A percentile compares a stretch with the other conserved stretches of the same genome.
These are phyloP conservation scores for Uloborus plumipes DNA, from an alignment of 2,888 invertebrate species.

Conservation along the genomic window DNA sequence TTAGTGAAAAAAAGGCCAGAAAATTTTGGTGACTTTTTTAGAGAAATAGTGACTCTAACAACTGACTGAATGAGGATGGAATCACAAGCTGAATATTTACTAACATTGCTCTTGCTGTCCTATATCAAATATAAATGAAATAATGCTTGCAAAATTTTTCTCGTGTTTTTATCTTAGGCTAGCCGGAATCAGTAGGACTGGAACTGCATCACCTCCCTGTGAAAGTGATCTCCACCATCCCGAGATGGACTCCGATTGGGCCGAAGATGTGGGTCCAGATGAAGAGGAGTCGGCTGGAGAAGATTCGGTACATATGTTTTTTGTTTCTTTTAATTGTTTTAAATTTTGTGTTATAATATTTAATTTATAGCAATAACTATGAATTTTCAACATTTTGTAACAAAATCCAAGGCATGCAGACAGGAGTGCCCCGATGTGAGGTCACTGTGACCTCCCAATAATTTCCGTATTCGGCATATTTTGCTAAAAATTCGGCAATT, in stretches of 20 bases:
- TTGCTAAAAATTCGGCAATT: too few species aligned
- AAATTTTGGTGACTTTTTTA: too few species aligned
- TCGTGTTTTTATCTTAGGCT: slow-evolving; percentile 8
- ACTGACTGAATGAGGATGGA: too few species aligned
- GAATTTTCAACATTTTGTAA: neutral
- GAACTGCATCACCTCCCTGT: slow-evolving; percentile 68
- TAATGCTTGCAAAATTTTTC: too few species aligned
- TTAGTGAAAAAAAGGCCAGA: too few species aligned
- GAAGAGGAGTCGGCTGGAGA: slow-evolving; percentile 94
- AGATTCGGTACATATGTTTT: slow-evolving; percentile 78
- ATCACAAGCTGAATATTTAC: too few species aligned
- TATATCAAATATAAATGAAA: too few species aligned
- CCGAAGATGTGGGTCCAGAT: slow-evolving; percentile 86
- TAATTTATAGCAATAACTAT: neutral
- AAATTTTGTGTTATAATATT: neutral
- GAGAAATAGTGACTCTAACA: too few species aligned
- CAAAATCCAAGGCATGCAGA: neutral
- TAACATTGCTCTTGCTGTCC: too few species aligned
- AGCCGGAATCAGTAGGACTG: slow-evolving; percentile 59
- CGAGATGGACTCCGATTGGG: slow-evolving; percentile 83
- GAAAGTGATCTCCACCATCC: slow-evolving; percentile 68
- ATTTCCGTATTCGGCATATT: too few species aligned
- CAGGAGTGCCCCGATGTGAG: neutral
- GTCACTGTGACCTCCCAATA: too few species aligned
- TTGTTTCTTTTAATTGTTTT: neutral